Conservation (phyloP, 2,797 vertebrate species). For the Rallus crepitans region DNA sequence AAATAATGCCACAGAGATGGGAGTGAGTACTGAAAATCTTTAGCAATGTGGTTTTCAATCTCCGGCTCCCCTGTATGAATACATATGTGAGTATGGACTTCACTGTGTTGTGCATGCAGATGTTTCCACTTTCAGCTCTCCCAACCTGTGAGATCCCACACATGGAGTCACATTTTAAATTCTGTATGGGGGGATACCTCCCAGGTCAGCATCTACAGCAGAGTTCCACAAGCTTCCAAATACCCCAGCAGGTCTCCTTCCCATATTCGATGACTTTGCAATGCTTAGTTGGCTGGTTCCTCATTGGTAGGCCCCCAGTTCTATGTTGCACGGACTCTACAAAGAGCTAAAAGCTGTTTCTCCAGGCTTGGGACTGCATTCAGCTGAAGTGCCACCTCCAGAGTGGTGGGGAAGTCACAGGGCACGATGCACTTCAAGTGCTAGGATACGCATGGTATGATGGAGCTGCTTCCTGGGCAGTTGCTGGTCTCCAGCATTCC, state of each 20-base stretch:
- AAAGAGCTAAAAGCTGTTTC: neutral
- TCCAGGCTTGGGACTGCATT: neutral
- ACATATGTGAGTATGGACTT: neutral
- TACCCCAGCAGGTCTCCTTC: neutral
- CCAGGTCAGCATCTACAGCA: neutral
- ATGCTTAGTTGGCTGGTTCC: neutral
- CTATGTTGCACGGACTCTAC: rapidly evolving
- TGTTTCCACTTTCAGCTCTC: neutral
- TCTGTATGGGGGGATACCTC: neutral
- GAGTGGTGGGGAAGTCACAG: neutral
- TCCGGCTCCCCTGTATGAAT: neutral
- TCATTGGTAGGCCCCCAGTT: rapidly evolving
- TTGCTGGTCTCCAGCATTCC: neutral
- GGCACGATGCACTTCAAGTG: rapidly evolving
- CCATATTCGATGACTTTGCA: neutral
- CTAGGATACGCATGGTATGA: rapidly evolving
- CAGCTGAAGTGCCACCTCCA: neutral
- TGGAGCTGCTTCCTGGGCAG: neutral
- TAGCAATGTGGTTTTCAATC: neutral
- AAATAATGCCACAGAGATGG: constrained; percentile 5
- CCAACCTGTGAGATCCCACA: neutral
- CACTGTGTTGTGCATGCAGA: neutral
- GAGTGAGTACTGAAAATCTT: neutral
- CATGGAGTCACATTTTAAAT: neutral
- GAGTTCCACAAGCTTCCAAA: neutral